Evolutionary conservation across 1,140 invertebrate genomes (phyloP).

Genomic region (Zeugodacus cucurbitae): DNA sequence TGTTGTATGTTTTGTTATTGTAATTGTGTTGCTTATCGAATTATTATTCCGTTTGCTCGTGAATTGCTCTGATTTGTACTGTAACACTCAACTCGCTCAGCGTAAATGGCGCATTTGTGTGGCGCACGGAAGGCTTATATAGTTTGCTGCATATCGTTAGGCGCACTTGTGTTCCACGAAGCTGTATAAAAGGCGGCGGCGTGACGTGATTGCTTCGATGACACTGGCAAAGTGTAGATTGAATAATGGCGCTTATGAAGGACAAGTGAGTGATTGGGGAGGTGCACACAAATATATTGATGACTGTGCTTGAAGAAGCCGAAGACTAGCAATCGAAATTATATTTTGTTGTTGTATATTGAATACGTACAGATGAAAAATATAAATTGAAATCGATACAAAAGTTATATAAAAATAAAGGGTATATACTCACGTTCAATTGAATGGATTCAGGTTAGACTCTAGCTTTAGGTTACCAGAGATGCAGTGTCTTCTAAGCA

Average conservation of each 20-base stretch:
- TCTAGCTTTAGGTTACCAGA: too few relatives aligned
- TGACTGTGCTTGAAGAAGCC: too few relatives aligned
- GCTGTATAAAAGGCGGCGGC: not conserved
- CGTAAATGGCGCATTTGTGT: not conserved
- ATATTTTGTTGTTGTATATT: too few relatives aligned
- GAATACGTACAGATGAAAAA: too few relatives aligned
- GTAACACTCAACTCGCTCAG: not conserved
- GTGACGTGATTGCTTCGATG: not conserved
- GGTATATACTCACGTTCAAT: too few relatives aligned
- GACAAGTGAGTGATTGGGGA: not conserved
- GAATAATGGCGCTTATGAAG: not conserved
- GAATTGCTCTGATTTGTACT: slow-evolving; percentile 10
- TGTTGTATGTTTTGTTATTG: not conserved
- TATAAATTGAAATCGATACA: too few relatives aligned
- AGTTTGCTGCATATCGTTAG: slow-evolving; percentile 22
- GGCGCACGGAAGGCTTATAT: not conserved
- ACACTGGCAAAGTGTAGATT: not conserved
- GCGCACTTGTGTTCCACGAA: not conserved
- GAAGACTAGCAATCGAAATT: too few relatives aligned
- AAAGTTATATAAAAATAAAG: too few relatives aligned
- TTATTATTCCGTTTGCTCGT: not conserved
- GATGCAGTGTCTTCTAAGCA: too few relatives aligned
- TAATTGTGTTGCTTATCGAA: not conserved
- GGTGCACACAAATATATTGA: not conserved
- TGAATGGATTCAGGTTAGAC: too few relatives aligned